phyloP scores from a whole-genome alignment of 1,140 invertebrate genomes.

The Drosophila rhopaloa region DNA sequence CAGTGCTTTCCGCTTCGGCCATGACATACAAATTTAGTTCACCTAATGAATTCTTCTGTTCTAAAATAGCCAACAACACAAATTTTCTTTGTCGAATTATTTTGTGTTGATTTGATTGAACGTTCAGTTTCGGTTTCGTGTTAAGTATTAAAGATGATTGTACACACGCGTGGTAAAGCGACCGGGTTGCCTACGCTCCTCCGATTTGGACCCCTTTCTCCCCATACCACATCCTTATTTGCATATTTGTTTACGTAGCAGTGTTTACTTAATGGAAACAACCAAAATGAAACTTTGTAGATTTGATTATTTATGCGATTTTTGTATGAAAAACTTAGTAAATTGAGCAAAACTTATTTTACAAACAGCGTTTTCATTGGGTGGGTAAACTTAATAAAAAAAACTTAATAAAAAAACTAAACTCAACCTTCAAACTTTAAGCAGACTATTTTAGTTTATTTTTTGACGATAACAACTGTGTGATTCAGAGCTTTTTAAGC shows the following conservation, averaged over 20 bases:
- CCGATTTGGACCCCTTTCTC: slow-evolving; percentile 26
- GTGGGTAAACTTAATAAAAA: too few species aligned
- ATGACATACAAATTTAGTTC: slow-evolving; percentile 69
- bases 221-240: slow-evolving; percentile 24
- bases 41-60: slow-evolving; percentile 21
- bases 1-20: slow-evolving; percentile 67
- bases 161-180: slow-evolving; percentile 57
- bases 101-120: slow-evolving; percentile 33
- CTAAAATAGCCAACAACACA: slow-evolving; percentile 3
- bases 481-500: too few species aligned
- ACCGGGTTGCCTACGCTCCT: slow-evolving; percentile 59
- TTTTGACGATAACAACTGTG: too few species aligned
- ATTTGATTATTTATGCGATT: slow-evolving; percentile 57
- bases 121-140: slow-evolving; percentile 31
- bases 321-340: slow-evolving; percentile 62
- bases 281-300: slow-evolving; percentile 45
- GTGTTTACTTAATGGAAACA: slow-evolving; percentile 71
- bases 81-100: slow-evolving; percentile 15
- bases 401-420: too few species aligned
- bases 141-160: slow-evolving; percentile 75
- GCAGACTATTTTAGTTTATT: too few species aligned
- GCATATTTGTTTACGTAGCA: slow-evolving; percentile 68
- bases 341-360: slow-evolving; percentile 56
- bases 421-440: too few species aligned
- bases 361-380: slow-evolving; percentile 2